Percentiles rank a stretch among this genome's conserved stretches.
Conservation (phyloP, 92 coral and sea anemone genomes). For the Porites divaricata region DNA sequence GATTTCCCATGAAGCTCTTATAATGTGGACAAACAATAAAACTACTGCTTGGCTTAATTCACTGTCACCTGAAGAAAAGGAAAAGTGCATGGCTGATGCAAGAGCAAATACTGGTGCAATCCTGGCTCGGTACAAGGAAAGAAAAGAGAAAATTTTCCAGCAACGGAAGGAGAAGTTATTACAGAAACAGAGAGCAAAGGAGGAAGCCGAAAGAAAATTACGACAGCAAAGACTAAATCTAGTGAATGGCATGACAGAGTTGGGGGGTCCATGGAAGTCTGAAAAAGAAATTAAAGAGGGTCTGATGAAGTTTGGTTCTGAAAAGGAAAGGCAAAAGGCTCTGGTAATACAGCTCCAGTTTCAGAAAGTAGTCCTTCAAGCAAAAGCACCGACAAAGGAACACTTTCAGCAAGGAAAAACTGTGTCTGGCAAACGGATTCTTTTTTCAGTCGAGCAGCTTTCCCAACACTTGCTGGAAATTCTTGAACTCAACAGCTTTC, state of each 20-base stretch:
- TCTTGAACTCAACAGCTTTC: slow-evolving; percentile 9
- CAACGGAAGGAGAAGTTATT: slow-evolving; percentile 40
- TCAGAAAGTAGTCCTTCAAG: slow-evolving; percentile 7
- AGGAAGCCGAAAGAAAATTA: slow-evolving; percentile 39
- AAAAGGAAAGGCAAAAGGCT: slow-evolving; percentile 40
- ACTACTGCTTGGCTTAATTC: slow-evolving; percentile 26
- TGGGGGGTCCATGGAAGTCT: slow-evolving; percentile 45
- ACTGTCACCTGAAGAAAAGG: slow-evolving; percentile 12
- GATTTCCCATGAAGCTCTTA: slow-evolving; percentile 28
- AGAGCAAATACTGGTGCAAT: neutral
- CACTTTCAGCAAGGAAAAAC: slow-evolving; percentile 42
- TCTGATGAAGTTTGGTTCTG: slow-evolving; percentile 36
- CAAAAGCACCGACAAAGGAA: slow-evolving; percentile 34
- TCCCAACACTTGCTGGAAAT: slow-evolving; percentile 13
- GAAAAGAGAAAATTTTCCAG: slow-evolving; percentile 35
- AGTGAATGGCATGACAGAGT: slow-evolving; percentile 24
- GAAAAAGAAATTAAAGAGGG: slow-evolving; percentile 30
- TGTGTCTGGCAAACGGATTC: slow-evolving; percentile 17
- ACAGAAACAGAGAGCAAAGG: slow-evolving; percentile 40
- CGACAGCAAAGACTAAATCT: slow-evolving; percentile 34
- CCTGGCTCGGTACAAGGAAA: slow-evolving; percentile 31
- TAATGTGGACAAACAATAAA: slow-evolving; percentile 44
- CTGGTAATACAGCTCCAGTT: slow-evolving; percentile 12
- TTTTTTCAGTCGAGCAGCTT: slow-evolving; percentile 38
- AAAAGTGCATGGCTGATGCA: slow-evolving; percentile 7